Conservation (phyloP, 2,888 invertebrate species). For the Drosophila austrosaltans region DNA sequence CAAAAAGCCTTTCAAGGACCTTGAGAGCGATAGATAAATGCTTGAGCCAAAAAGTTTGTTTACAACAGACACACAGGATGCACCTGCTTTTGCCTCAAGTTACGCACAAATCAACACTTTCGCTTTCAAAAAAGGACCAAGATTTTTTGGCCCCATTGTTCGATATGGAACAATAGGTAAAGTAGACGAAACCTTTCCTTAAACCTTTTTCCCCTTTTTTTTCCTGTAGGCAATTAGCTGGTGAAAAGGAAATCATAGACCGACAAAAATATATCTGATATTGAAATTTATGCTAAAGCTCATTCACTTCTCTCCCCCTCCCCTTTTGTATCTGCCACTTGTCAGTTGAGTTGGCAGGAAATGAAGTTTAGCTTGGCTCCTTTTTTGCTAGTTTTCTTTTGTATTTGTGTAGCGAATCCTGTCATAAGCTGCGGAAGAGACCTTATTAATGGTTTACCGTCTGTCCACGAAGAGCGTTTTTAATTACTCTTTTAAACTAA, state of each 20-base stretch:
- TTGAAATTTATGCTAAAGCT: constrained; percentile 2
- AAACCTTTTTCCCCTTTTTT: background rate
- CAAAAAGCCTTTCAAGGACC: constrained; percentile 29
- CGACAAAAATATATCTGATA: constrained; percentile 21
- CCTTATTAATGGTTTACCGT: constrained; percentile 34
- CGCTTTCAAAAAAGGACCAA: constrained; percentile 50
- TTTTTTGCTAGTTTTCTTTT: background rate
- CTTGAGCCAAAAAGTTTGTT: constrained; percentile 17
- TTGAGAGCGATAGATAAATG: constrained; percentile 15
- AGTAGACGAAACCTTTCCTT: background rate
- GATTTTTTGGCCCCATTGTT: constrained; percentile 3
- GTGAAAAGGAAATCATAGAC: constrained; percentile 34
- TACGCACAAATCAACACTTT: constrained; percentile 76
- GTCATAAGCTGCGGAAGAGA: constrained; percentile 16
- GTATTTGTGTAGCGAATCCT: constrained; percentile 20
- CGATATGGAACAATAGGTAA: background rate
- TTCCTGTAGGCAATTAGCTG: background rate
- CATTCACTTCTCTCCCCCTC: constrained; percentile 24
- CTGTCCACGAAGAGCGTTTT: constrained; percentile 23
- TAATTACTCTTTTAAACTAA: constrained; percentile 24
- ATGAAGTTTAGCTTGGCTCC: constrained; percentile 38
- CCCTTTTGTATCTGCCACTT: constrained; percentile 46
- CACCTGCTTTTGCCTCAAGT: constrained; percentile 60
- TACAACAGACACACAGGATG: constrained; percentile 55
- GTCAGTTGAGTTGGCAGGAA: constrained; percentile 62